Base-by-base conservation (phyloP, 2,797 vertebrate species). In the Rhabdophis nuchalis region DNA sequence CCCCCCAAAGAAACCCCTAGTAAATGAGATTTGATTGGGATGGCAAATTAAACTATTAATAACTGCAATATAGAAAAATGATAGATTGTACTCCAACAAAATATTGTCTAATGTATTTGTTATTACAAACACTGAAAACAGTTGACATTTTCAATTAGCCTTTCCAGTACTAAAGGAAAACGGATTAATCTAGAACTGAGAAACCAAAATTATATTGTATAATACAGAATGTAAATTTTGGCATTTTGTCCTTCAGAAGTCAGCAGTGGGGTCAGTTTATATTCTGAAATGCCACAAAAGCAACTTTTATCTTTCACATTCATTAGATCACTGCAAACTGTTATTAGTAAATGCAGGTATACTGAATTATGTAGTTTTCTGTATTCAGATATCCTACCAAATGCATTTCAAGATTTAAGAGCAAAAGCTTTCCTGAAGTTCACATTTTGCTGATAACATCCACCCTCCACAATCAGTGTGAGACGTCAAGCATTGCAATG, bases 181-280 rank as follows among this genome's bases (percentile, higher is more conserved):
- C n/a, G 93, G 92, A 64, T 92, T 90, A 92, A 92, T 92, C 27
- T 60, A 95, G 54, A 93, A 93, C 90, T 95, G 5, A 91, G 56
- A 56, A 96, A 93, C n/a, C 41, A 5, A 91, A 93, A 95, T 94
- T 93, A 93, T 36, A 18, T n/a, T 94, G 25, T 32, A 72, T 68
- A 94, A 57, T 64, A 89, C 5, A 41, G 53, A 91, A 32, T 16
- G 0, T 89, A 93, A 94, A 57, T 91, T 93, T 27, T 16, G 90
- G 32, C 9, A 12, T 94, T 96, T 95, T 93, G 86, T 91, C 96
- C 85, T 95, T 12, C 0, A 94, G 52, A 85, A 90, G 23, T 91
- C 29, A 93, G 25, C 90, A 86, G 29, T 57, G 90, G 68, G 53
- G 89, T 41, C 32, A 93, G 95, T 94, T 93, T 87, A 91, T 41